These are phyloP conservation scores for Phyto melanocephala DNA, from an alignment of 2,888 invertebrate genomes.

Conservation along the genomic window DNA sequence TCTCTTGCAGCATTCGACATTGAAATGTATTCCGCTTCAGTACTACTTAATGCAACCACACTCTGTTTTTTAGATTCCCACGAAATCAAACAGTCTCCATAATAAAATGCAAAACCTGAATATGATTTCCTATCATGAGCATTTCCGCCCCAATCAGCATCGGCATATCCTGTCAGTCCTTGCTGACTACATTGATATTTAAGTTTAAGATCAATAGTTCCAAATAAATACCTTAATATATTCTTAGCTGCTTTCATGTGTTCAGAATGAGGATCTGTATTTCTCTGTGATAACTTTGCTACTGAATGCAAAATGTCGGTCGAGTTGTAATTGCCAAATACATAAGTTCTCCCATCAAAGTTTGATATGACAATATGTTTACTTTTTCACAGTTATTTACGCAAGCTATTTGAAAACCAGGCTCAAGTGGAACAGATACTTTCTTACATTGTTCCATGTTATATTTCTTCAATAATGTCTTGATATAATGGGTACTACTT, in stretches of 20 bases:
- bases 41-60: not conserved
- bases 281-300: slow-evolving; percentile 10
- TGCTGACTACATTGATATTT: not conserved
- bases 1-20: not conserved
- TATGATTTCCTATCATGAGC: slow-evolving; percentile 11
- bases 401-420: slow-evolving; percentile 16
- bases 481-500: not conserved
- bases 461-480: not conserved
- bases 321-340: slow-evolving; percentile 15
- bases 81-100: slow-evolving; percentile 6
- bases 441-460: slow-evolving; percentile 12
- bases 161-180: not conserved
- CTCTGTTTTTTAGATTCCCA: slow-evolving; percentile 2
- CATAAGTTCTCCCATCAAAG: slow-evolving; percentile 14
- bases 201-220: slow-evolving; percentile 2
- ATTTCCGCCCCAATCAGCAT: slow-evolving; percentile 21
- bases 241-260: slow-evolving; percentile 8
- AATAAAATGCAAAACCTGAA: slow-evolving; percentile 31
- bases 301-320: slow-evolving; percentile 38
- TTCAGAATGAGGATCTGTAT: slow-evolving; percentile 12
- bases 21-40: not conserved
- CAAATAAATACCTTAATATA: not conserved
- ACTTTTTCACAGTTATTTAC: not conserved
- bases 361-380: not conserved
- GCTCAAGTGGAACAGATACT: slow-evolving; percentile 5